Conservation (phyloP, 2,888 invertebrate species). For the Papilio demoleus region DNA sequence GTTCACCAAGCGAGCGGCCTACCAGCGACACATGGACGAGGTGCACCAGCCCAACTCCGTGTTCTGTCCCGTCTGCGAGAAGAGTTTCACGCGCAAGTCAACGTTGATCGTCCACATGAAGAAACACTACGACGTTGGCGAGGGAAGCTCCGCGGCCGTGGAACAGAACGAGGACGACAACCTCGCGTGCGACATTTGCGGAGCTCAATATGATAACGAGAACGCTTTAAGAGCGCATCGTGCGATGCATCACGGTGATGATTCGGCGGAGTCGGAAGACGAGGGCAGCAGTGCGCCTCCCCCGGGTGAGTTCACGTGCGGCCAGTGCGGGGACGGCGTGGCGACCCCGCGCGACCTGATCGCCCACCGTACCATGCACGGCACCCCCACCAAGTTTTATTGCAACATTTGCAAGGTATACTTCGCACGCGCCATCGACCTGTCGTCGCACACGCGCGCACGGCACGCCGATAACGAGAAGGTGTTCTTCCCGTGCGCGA, state of each 20-base stretch:
- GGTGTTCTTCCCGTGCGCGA: slow-evolving; percentile 82
- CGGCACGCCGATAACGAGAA: slow-evolving; percentile 80
- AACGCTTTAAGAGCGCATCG: slow-evolving; percentile 83
- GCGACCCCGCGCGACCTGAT: slow-evolving; percentile 80
- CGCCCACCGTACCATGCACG: slow-evolving; percentile 82
- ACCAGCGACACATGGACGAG: slow-evolving; percentile 84
- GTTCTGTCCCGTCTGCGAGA: slow-evolving; percentile 85
- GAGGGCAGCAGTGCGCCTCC: slow-evolving; percentile 60
- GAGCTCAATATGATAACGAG: slow-evolving; percentile 82
- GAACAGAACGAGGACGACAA: slow-evolving; percentile 65
- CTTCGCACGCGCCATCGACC: slow-evolving; percentile 74
- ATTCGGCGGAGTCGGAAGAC: slow-evolving; percentile 60
- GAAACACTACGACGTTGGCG: slow-evolving; percentile 80
- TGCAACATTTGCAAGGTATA: slow-evolving; percentile 84
- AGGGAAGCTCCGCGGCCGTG: slow-evolving; percentile 61
- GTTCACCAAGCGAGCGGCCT: slow-evolving; percentile 84
- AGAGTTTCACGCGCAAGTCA: slow-evolving; percentile 85
- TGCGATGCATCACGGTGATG: slow-evolving; percentile 82
- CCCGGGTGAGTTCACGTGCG: slow-evolving; percentile 81
- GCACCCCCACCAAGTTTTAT: slow-evolving; percentile 77
- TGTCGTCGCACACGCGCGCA: slow-evolving; percentile 77
- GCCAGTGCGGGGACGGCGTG: slow-evolving; percentile 82
- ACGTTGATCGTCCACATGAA: slow-evolving; percentile 86
- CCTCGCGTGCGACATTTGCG: slow-evolving; percentile 84
- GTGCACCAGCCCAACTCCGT: slow-evolving; percentile 81